Base-by-base conservation (phyloP, 2,113 vertebrate species). In the Bolborhynchus lineola region DNA sequence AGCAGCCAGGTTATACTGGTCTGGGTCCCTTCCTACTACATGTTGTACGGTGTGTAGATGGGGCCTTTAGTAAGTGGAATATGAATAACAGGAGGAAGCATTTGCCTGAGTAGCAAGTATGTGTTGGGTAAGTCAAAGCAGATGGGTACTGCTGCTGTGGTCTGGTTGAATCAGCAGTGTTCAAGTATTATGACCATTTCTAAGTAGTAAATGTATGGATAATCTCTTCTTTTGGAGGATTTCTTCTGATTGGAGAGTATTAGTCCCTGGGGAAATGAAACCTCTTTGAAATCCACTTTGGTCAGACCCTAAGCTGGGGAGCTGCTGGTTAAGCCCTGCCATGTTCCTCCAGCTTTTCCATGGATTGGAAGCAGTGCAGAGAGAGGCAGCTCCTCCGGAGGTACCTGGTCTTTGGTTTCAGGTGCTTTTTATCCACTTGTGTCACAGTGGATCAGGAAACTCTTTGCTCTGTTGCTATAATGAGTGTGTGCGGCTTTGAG, bases 181-280 rank as follows among this genome's bases (percentile, higher is more conserved):
- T 68, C 35, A 19, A 59, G 33, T 59, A 2, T 59, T 90, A 64
- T 91, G 91, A 86, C 91, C 92, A 90, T 95, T 94, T 96, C 82
- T 92, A 92, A 92, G 83, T 90, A 88, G 91, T 90, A 96, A 96
- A 92, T 95, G 95, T 96, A 77, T 93, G 95, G 95, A 84, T 96
- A 91, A 95, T 95, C 94, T 96, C 84, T 86, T 96, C 88, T 96
- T 95, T 86, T 82, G 25, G 78, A 88, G 92, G 94, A 92, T 97
- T 96, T 97, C 47, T 93, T 95, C 70, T 78, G 90, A 92, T 96
- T 86, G 91, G 94, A 87, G 81, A 82, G 93, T 60, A 92, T 96
- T 96, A 96, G 57, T 46, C 67, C 46, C 71, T 52, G 67, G 91
- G 88, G 91, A 96, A 92, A 95, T 93, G 71, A 96, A 96, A 93